phyloP scores from a whole-genome alignment of 2,797 vertebrate genomes.

The Parauchenoglanis ngamensis region DNA sequence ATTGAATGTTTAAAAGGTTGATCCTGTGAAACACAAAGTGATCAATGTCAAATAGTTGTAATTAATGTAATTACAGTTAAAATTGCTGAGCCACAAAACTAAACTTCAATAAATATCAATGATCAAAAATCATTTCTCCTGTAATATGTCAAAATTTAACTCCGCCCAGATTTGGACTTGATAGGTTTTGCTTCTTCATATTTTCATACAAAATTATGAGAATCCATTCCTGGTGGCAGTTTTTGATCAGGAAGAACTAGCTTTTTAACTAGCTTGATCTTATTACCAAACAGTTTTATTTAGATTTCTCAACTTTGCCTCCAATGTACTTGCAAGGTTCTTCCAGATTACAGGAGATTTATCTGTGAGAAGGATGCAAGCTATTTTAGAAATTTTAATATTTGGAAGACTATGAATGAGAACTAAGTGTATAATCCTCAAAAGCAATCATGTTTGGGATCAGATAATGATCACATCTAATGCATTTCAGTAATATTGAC shows the following conservation, averaged over 20 bases:
- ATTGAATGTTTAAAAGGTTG: neutral
- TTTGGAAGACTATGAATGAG: neutral
- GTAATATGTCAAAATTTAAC: too few relatives aligned
- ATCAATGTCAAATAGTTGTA: neutral
- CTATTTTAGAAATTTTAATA: neutral
- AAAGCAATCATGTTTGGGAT: neutral
- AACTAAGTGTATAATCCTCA: neutral
- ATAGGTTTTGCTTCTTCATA: too few relatives aligned
- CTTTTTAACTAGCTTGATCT: too few relatives aligned
- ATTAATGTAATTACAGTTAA: neutral
- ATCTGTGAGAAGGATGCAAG: neutral
- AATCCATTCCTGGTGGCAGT: too few relatives aligned
- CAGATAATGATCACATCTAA: neutral
- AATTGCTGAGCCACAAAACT: neutral
- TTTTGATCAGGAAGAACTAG: too few relatives aligned
- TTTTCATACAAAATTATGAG: too few relatives aligned
- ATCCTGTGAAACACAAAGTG: neutral
- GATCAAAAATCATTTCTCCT: neutral
- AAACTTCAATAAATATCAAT: neutral
- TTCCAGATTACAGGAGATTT: neutral
- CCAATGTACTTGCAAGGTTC: too few relatives aligned
- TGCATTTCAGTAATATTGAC: neutral
- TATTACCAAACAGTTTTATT: too few relatives aligned
- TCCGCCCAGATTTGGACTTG: too few relatives aligned
- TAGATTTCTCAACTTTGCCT: too few relatives aligned